phyloP scores from a whole-genome alignment of 2,113 vertebrate species.

The Uria aalge region DNA sequence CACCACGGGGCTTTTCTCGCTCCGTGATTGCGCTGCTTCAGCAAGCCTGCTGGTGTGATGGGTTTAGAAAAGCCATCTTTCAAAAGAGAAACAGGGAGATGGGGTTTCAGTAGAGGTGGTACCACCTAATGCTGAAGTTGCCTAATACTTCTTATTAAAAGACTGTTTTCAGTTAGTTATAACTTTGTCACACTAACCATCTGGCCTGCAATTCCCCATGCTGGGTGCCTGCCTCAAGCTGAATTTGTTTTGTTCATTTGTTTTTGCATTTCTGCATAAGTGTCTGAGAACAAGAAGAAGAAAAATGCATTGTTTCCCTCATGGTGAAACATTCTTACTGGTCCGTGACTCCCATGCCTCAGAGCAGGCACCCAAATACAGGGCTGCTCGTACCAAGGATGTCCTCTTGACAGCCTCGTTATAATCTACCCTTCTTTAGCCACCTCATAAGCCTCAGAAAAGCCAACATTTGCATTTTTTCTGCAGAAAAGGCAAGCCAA shows the following conservation, averaged over 20 bases:
- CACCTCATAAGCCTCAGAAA: background rate
- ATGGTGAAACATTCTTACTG: background rate
- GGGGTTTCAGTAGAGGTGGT: background rate
- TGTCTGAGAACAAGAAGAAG: conserved; percentile 35
- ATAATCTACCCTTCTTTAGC: background rate
- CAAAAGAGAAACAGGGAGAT: background rate
- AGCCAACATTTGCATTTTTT: background rate
- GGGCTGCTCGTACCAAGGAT: background rate
- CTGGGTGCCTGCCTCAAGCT: conserved; percentile 39
- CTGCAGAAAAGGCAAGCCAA: background rate
- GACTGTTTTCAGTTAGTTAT: conserved; percentile 9
- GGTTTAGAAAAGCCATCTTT: background rate
- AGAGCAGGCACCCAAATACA: background rate
- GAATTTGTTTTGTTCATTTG: conserved; percentile 49
- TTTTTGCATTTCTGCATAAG: conserved; percentile 36
- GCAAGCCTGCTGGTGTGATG: background rate
- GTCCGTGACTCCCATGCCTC: background rate
- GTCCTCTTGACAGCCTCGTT: background rate
- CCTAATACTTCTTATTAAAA: conserved; percentile 24
- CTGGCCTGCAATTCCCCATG: conserved; percentile 32
- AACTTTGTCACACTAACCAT: conserved; percentile 53
- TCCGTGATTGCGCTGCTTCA: background rate
- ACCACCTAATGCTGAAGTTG: conserved; percentile 30
- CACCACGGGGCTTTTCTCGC: fast-evolving
- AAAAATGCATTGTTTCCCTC: conserved; percentile 44